Evolutionary conservation across 23 tunicate species (phyloP), one percentile per base, ranked within the genome.

Genomic region (Trididemnum nubilum): DNA sequence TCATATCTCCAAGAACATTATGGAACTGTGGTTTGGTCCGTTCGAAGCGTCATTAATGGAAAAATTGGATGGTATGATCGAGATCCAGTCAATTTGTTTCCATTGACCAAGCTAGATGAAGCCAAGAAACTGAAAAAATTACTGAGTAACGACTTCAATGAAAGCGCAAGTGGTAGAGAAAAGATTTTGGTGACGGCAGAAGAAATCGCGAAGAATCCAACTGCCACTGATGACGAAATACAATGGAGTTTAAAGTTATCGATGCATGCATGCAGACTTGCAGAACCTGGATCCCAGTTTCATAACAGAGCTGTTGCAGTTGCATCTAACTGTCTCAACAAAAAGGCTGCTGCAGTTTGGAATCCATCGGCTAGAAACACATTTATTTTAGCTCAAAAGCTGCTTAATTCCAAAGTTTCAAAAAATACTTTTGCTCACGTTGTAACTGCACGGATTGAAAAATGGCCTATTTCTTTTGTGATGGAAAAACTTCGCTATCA

Each of bases 11-110:
- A 84, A 65, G 86, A 94, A 73, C 70, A 71, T 44, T 94, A 94
- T 54, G 98, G 98, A 9, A 83, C 83, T 2, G 98, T 94, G 18
- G 67, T 34, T 22, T 94, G 98, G 98, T 94, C 93, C 26, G 94
- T 88, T 23, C 81, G 98, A 29, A 78, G 87, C 33, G 84, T 94
- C 1, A 83, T 71, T 51, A 77, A 51, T 22, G 44, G 37, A 24
- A 31, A 86, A 26, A 34, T 88, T 7, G 98, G 98, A 0, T 94
- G 98, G 98, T 87, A 72, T 61, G 91, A 87, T 71, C 79, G 91
- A 1, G 85, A 81, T 63, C 90, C 97, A 1, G 76, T 81, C 59
- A 81, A 82, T 40, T 70, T 91, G 60, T 29, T 54, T 38, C 97
- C 97, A 22, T 59, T 86, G 31, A 33, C 81, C 0, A 74, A 70